Evolutionary conservation across 2,113 vertebrate species (phyloP).

Genomic region (Chaetops frenatus): DNA sequence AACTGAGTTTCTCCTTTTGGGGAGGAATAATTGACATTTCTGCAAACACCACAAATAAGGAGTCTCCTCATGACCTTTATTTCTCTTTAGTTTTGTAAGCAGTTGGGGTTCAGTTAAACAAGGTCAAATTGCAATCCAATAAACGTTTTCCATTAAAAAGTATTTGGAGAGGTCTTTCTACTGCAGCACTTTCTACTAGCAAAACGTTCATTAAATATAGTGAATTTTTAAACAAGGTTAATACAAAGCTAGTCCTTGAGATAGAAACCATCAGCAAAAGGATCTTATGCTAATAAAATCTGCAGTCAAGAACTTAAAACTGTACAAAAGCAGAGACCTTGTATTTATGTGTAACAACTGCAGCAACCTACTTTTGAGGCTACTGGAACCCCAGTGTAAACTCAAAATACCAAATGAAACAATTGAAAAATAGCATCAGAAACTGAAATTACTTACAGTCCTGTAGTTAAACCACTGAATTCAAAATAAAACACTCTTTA

Average conservation of each 20-base stretch:
- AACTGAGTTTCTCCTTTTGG: not conserved
- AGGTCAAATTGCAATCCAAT: not conserved
- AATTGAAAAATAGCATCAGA: not conserved
- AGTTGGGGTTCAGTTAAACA: not conserved
- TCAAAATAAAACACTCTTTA: not conserved
- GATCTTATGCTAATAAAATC: not conserved
- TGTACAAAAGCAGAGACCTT: not conserved
- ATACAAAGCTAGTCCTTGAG: constrained; percentile 10
- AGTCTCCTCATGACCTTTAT: not conserved
- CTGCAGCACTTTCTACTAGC: constrained; percentile 1
- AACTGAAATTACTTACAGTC: not conserved
- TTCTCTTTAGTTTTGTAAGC: not conserved
- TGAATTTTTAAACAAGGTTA: not conserved
- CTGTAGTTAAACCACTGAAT: not conserved
- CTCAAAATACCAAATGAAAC: not conserved
- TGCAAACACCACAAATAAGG: not conserved
- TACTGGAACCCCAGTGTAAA: not conserved
- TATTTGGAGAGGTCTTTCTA: not conserved
- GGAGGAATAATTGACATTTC: not conserved
- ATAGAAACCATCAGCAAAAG: not conserved
- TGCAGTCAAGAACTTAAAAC: not conserved
- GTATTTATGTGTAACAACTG: not conserved
- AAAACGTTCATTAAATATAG: constrained; percentile 6
- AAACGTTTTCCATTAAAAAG: not conserved
- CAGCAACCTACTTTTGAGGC: not conserved